Percentiles rank a stretch among this genome's conserved stretches.
Conservation (phyloP, 1,140 invertebrate species). For the Dreissena polymorpha region DNA sequence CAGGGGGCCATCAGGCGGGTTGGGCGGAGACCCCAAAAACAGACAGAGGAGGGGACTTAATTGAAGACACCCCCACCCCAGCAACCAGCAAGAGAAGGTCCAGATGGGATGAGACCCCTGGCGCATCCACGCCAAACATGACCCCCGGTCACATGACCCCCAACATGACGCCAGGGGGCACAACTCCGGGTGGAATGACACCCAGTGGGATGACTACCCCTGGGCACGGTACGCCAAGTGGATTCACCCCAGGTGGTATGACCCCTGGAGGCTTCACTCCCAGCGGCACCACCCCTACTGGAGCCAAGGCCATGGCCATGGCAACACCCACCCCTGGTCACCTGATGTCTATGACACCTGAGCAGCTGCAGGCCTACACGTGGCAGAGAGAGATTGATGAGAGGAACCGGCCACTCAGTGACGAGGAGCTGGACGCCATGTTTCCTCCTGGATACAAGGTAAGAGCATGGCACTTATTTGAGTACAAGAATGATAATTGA, state of each 20-base stretch:
- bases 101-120: slow-evolving; percentile 97
- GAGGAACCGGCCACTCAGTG: slow-evolving; percentile 95
- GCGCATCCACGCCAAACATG: slow-evolving; percentile 71
- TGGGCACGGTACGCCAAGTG: slow-evolving; percentile 82
- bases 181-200: slow-evolving; percentile 84
- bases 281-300: slow-evolving; percentile 91
- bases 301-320: slow-evolving; percentile 98
- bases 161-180: slow-evolving; percentile 69
- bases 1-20: slow-evolving; percentile 89
- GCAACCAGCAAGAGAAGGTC: slow-evolving; percentile 94
- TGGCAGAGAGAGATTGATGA: slow-evolving; percentile 99
- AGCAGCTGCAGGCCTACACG: slow-evolving; percentile 98
- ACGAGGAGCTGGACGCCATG: slow-evolving; percentile 98
- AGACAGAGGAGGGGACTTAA: slow-evolving; percentile 85
- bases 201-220: slow-evolving; percentile 74
- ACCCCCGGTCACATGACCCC: slow-evolving; percentile 72
- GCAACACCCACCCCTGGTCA: slow-evolving; percentile 97
- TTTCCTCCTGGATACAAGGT: slow-evolving; percentile 99
- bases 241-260: slow-evolving; percentile 81
- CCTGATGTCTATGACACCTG: slow-evolving; percentile 98
- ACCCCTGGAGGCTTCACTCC: slow-evolving; percentile 77
- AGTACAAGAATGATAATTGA: no score
- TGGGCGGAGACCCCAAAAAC: slow-evolving; percentile 97
- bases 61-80: slow-evolving; percentile 85
- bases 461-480: slow-evolving; percentile 12